Conservation (phyloP, 2,113 vertebrate species). For the Sminthopsis crassicaudata region DNA sequence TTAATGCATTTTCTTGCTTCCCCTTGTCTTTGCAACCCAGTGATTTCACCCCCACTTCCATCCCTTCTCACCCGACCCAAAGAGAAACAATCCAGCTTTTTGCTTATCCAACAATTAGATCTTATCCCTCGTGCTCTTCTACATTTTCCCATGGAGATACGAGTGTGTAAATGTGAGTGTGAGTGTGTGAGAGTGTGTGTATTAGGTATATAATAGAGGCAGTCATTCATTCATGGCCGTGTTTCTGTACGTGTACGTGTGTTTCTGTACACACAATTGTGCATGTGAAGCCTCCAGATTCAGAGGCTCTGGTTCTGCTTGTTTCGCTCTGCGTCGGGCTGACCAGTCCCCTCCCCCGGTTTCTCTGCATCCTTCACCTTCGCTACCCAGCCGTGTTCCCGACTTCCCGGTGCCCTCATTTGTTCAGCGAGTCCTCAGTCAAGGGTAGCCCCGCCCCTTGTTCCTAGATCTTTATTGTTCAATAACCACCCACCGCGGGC, state of each 20-base stretch:
- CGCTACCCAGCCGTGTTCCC: accelerated
- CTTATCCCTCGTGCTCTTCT: background rate
- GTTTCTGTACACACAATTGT: no score
- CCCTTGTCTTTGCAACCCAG: background rate
- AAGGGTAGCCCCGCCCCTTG: background rate
- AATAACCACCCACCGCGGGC: background rate
- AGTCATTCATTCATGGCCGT: no score
- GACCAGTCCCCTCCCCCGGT: no score
- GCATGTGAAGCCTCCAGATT: no score
- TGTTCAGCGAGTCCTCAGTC: background rate
- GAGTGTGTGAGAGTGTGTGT: no score
- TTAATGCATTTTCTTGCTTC: background rate
- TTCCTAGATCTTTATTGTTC: background rate
- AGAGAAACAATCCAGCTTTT: no score
- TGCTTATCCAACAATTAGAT: background rate
- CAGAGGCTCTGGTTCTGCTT: background rate
- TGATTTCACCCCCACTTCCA: background rate
- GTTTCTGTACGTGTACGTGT: no score
- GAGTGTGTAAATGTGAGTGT: no score
- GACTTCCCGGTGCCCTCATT: no score
- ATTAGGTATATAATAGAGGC: no score
- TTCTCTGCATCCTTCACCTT: background rate
- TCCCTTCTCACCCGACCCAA: no score
- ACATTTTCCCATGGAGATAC: background rate
- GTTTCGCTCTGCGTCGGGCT: background rate